Percentiles rank a stretch among this genome's conserved stretches.
phyloP scores from a whole-genome alignment of 2,888 invertebrate genomes.

The Campoletis raptor region DNA sequence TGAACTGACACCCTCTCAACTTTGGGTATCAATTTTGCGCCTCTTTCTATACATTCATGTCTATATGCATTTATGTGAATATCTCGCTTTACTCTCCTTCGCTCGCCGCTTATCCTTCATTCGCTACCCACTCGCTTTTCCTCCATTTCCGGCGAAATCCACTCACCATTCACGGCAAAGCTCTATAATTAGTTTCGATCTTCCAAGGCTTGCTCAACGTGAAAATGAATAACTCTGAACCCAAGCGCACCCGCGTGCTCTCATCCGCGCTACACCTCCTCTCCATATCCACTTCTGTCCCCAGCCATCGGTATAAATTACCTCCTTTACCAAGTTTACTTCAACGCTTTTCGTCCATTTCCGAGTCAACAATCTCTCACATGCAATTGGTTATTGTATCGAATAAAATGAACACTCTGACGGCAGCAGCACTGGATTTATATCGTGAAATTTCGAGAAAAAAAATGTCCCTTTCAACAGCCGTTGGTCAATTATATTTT shows the following conservation, averaged over 20 bases:
- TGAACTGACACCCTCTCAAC: neutral
- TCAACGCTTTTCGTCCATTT: slow-evolving; percentile 47
- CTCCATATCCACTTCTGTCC: slow-evolving; percentile 10
- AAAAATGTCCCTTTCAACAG: neutral
- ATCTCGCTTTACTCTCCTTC: slow-evolving; percentile 7
- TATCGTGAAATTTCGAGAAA: neutral
- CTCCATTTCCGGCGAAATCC: slow-evolving; percentile 67
- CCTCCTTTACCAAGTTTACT: slow-evolving; percentile 1
- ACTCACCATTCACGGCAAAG: slow-evolving; percentile 66
- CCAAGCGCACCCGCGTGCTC: slow-evolving; percentile 40
- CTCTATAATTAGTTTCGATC: slow-evolving; percentile 70
- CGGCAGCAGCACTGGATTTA: neutral
- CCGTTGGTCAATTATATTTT: neutral
- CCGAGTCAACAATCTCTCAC: slow-evolving; percentile 16
- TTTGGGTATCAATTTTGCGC: neutral
- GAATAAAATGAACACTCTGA: neutral
- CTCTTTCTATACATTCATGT: slow-evolving; percentile 7
- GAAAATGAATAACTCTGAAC: slow-evolving; percentile 70
- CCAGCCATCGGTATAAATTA: slow-evolving; percentile 15
- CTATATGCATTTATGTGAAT: slow-evolving; percentile 14
- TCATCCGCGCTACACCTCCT: slow-evolving; percentile 15
- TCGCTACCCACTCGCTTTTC: slow-evolving; percentile 59
- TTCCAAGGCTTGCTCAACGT: slow-evolving; percentile 58
- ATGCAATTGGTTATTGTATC: neutral
- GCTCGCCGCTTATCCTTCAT: slow-evolving; percentile 8